A percentile compares a stretch with the other conserved stretches of the same genome.
phyloP scores from a whole-genome alignment of 2,113 vertebrate genomes.

The Albula glossodonta region DNA sequence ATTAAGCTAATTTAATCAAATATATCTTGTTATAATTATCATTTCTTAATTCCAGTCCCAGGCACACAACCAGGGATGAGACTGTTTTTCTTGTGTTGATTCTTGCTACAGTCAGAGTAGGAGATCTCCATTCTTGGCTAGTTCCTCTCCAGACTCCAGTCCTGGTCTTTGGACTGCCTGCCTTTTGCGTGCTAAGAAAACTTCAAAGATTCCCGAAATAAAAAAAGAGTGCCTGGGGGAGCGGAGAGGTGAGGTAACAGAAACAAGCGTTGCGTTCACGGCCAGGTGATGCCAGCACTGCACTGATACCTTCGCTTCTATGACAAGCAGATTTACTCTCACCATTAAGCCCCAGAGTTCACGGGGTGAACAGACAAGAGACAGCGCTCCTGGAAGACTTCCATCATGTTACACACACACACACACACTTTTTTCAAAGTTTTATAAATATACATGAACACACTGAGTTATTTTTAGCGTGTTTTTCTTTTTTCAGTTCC shows the following conservation, averaged over 20 bases:
- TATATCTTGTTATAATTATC: too few relatives aligned
- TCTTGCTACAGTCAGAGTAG: too few relatives aligned
- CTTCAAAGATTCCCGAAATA: conserved; percentile 58
- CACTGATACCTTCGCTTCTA: conserved; percentile 54
- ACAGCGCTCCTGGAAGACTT: conserved; percentile 2
- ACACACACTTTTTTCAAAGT: too few relatives aligned
- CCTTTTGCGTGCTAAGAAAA: conserved; percentile 30
- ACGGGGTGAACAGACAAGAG: conserved; percentile 66
- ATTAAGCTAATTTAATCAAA: too few relatives aligned
- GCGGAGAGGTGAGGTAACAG: conserved; percentile 55
- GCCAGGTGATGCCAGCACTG: conserved; percentile 64
- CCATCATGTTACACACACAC: too few relatives aligned
- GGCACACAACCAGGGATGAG: too few relatives aligned
- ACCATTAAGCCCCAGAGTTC: conserved; percentile 41
- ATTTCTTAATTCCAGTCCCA: too few relatives aligned
- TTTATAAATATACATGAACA: too few relatives aligned
- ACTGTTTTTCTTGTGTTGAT: too few relatives aligned
- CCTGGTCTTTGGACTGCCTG: conserved; percentile 46
- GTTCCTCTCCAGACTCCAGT: conserved; percentile 42
- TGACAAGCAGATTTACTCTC: conserved; percentile 68
- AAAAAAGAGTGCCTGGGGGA: conserved; percentile 61
- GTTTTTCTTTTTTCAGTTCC: too few relatives aligned
- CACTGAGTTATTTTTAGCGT: too few relatives aligned
- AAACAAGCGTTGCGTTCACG: conserved; percentile 51
- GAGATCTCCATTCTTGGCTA: background rate